Base-by-base conservation (phyloP, 2,888 invertebrate species). In the Homarus gammarus region DNA sequence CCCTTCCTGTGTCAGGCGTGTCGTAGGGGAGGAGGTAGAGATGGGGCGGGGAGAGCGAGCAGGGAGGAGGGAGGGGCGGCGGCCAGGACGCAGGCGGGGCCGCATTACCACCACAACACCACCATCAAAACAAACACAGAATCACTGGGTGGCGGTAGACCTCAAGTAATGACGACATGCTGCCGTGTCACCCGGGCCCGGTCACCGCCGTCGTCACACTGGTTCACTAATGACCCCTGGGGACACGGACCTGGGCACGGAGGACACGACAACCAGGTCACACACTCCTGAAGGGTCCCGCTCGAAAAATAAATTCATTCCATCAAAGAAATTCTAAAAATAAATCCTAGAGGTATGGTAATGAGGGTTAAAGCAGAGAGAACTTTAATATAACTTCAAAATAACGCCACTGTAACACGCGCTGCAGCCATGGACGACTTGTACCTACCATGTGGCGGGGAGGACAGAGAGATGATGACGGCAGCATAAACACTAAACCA, bases 71-170 rank as follows among this genome's bases (percentile, higher is more conserved):
- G 72, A 36, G 51, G 73, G 85, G 85, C 51, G 44, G 6, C 49
- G 31, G 51, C 49, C 31, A 18, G 18, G 12, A 77, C 18, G 64
- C 64, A 64, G 64, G 64, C 64, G 64, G 64, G 27, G 38, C 79
- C 56, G 79, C 79, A 61, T 56, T 61, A 38, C 72, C 10, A 44
- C 44, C 49, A 81, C 64, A 81, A 15, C 61, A 68, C 70, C 72
- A 72, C 83, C 85, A 85, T 85, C 85, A 85, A 85, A 85, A 77
- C 85, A 85, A 85, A 85, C 85, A 85, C 22, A 61, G 64, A 75
- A 33, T 36, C 44, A 72, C 77, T n/a, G 85, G 84, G 77, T 68
- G 77, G 68, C 77, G 75, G 83, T 3, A 36, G 51, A 70, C 72
- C 51, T 72, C 70, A 27, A 51, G 49, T 12, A 83, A 83, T 72